These are phyloP conservation scores for Bruchidius siliquastri DNA, from an alignment of 2,888 invertebrate species.

Conservation along the genomic window DNA sequence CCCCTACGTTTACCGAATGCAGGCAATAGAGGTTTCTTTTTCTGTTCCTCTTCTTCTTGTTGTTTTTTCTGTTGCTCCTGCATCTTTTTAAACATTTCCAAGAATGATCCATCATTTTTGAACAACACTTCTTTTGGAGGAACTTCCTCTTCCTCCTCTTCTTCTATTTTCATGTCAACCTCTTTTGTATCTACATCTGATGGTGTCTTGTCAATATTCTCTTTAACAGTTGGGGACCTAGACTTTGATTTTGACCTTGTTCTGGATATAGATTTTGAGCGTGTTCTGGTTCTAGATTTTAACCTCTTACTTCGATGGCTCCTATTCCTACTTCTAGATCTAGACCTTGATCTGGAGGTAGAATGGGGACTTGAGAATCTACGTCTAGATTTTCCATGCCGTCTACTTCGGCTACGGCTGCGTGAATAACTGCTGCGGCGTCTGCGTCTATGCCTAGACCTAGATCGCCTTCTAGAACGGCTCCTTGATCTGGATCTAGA, in stretches of 20 bases:
- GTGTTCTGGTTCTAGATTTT: neutral
- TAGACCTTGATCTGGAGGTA: constrained; percentile 26
- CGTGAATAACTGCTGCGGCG: constrained; percentile 16
- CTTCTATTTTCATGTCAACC: constrained; percentile 28
- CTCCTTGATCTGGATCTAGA: constrained; percentile 25
- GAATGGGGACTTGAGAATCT: constrained; percentile 14
- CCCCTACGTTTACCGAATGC: constrained; percentile 78
- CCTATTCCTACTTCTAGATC: constrained; percentile 23
- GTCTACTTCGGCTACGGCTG: constrained; percentile 13
- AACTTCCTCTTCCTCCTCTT: constrained; percentile 34
- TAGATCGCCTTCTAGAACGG: constrained; percentile 19
- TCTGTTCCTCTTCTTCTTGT: constrained; percentile 39
- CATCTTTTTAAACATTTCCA: constrained; percentile 90
- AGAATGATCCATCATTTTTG: constrained; percentile 85
- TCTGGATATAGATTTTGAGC: constrained; percentile 6
- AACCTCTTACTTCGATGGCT: constrained; percentile 10
- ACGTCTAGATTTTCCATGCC: constrained; percentile 9
- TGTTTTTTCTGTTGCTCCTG: constrained; percentile 57
- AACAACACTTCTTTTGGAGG: constrained; percentile 52
- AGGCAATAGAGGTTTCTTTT: constrained; percentile 49
- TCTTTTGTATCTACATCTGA: constrained; percentile 21
- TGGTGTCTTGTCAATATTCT: constrained; percentile 2
- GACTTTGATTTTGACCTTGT: constrained; percentile 11
- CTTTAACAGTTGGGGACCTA: neutral
- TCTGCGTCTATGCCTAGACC: constrained; percentile 17